Evolutionary conservation across 2,797 vertebrate genomes (phyloP).

Genomic region (Mallotus villosus): DNA sequence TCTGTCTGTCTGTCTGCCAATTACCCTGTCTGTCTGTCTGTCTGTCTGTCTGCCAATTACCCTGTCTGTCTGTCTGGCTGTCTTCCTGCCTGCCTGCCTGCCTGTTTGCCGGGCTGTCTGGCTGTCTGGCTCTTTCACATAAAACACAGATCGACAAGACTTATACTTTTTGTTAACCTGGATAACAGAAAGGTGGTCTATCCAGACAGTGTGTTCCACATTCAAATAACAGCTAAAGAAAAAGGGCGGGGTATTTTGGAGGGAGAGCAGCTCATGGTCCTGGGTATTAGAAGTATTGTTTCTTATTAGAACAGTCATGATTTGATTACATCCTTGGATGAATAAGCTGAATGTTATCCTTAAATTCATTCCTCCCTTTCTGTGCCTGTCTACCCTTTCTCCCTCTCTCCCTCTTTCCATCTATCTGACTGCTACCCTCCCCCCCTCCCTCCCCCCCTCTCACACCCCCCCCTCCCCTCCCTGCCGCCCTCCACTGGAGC

Average conservation of each 20-base stretch:
- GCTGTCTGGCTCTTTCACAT: not conserved
- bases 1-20: not conserved
- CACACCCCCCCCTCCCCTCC: slow-evolving; percentile 4
- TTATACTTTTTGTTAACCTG: too few species aligned
- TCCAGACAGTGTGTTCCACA: slow-evolving; percentile 26
- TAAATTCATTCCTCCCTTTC: not conserved
- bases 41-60: slow-evolving; percentile 4
- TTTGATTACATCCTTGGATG: slow-evolving; percentile 67
- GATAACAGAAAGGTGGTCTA: too few species aligned
- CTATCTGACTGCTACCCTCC: slow-evolving; percentile 38
- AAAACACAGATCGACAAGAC: not conserved
- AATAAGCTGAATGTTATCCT: slow-evolving; percentile 52
- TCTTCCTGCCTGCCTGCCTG: too few species aligned
- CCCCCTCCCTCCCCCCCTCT: slow-evolving; percentile 20
- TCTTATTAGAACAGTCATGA: slow-evolving; percentile 35
- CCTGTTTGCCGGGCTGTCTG: too few species aligned
- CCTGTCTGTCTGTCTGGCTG: too few species aligned
- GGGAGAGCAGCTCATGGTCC: slow-evolving; percentile 35
- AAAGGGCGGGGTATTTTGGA: slow-evolving; percentile 32
- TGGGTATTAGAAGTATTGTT: slow-evolving; percentile 52
- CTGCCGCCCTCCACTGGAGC: slow-evolving; percentile 18
- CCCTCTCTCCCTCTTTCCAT: slow-evolving; percentile 32
- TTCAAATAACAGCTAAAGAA: slow-evolving; percentile 31
- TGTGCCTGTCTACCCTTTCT: not conserved
- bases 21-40: too few species aligned